Conservation (phyloP, 2,797 vertebrate species). For the Balearica regulorum region DNA sequence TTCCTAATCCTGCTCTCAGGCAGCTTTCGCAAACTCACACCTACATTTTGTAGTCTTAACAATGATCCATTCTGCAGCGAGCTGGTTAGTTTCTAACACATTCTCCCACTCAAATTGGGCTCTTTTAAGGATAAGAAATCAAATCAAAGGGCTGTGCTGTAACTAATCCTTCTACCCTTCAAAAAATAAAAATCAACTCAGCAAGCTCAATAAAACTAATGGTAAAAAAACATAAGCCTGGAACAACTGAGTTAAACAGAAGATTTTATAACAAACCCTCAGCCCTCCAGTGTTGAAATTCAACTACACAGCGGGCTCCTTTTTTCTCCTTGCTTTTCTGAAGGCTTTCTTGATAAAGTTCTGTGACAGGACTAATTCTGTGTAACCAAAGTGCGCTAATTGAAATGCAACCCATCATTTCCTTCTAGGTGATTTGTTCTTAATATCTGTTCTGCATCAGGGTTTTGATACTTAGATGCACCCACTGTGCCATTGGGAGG, state of each 20-base stretch:
- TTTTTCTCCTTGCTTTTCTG: background rate
- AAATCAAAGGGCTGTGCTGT: constrained; percentile 38
- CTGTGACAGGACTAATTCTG: constrained; percentile 32
- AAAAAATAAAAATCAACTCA: constrained; percentile 48
- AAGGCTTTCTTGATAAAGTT: constrained; percentile 11
- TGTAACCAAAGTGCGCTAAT: constrained; percentile 6
- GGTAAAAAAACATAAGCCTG: background rate
- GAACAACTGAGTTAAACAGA: constrained; percentile 38
- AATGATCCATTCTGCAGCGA: constrained; percentile 25
- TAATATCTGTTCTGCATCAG: constrained; percentile 22
- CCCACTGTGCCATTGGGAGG: constrained; percentile 30
- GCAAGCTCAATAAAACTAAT: constrained; percentile 9
- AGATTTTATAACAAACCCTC: constrained; percentile 26
- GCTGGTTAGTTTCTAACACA: constrained; percentile 23
- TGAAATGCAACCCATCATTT: constrained; percentile 49
- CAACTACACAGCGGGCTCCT: constrained; percentile 17
- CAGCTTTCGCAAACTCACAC: constrained; percentile 40
- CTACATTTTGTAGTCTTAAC: constrained; percentile 32
- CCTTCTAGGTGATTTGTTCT: constrained; percentile 51
- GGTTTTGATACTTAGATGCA: constrained; percentile 22
- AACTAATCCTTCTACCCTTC: constrained; percentile 30
- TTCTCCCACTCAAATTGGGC: constrained; percentile 23
- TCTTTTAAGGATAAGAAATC: constrained; percentile 31
- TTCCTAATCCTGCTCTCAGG: constrained; percentile 6
- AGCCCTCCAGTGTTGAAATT: constrained; percentile 3